phyloP scores from a whole-genome alignment of 2,888 invertebrate genomes.

The Panopea generosa region DNA sequence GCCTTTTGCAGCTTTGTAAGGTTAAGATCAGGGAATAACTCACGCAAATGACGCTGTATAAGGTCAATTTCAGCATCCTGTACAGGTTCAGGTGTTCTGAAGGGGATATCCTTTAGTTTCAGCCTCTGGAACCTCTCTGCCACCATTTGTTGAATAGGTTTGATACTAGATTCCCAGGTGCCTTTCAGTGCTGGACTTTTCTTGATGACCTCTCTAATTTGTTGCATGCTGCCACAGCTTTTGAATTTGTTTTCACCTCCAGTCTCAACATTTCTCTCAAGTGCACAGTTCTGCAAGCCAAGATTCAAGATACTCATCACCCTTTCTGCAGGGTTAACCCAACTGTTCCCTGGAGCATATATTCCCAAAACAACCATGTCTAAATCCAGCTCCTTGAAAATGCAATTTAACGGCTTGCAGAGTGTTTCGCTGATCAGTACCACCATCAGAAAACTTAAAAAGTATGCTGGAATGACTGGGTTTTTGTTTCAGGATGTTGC shows the following conservation, averaged over 20 bases:
- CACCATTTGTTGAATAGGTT: not conserved
- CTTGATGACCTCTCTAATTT: conserved; percentile 4
- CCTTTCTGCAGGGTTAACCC: conserved; percentile 50
- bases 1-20: conserved; percentile 7
- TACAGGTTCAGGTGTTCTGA: conserved; percentile 2
- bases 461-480: conserved; percentile 18
- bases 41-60: conserved; percentile 9
- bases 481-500: not conserved
- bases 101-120: conserved; percentile 1
- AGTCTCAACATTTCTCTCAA: conserved; percentile 22
- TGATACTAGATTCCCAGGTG: not conserved
- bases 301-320: conserved; percentile 50
- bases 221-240: conserved; percentile 2
- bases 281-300: conserved; percentile 50
- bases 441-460: conserved; percentile 49
- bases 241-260: conserved; percentile 3
- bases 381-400: conserved; percentile 51
- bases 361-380: conserved; percentile 46
- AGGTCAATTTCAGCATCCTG: conserved; percentile 5
- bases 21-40: conserved; percentile 15
- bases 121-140: conserved; percentile 2
- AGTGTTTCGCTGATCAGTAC: conserved; percentile 46
- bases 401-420: conserved; percentile 32
- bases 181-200: conserved; percentile 4
- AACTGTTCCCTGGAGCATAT: conserved; percentile 59